Evolutionary conservation across 2,113 vertebrate species (phyloP).

Genomic region (Mus musculus): DNA sequence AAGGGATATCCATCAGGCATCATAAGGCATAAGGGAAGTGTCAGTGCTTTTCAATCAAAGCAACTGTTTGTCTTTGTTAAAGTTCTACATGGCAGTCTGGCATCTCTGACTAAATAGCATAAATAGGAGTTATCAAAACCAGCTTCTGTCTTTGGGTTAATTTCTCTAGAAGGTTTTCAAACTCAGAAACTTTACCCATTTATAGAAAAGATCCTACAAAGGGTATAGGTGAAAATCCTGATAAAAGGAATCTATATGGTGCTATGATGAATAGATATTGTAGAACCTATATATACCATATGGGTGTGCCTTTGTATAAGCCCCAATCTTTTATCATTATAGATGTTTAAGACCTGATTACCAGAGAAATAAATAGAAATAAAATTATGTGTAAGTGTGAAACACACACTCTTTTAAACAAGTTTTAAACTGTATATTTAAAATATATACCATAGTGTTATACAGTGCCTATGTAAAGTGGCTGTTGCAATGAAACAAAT

Average conservation of each 20-base stretch:
- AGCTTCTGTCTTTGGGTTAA: not conserved
- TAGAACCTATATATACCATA: not conserved
- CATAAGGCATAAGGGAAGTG: not conserved
- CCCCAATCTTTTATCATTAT: not conserved
- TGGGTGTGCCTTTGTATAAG: accelerated
- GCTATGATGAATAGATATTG: not conserved
- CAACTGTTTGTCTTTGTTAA: not conserved
- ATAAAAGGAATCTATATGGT: not conserved
- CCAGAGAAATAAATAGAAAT: not conserved
- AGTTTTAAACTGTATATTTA: not conserved
- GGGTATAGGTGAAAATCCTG: not conserved
- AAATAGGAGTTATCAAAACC: not conserved
- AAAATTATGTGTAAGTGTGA: not conserved
- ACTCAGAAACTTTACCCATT: not conserved
- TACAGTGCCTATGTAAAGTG: not conserved
- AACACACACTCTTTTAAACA: not conserved
- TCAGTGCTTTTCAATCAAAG: too few species aligned
- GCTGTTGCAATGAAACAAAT: not conserved
- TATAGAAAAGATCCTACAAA: not conserved
- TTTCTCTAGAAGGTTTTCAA: not conserved
- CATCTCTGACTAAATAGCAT: not conserved
- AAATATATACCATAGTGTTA: not conserved
- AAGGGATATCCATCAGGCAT: not conserved
- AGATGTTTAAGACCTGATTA: not conserved
- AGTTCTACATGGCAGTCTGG: too few species aligned